Percentiles rank a stretch among this genome's conserved stretches.
Evolutionary conservation across 1,140 invertebrate species (phyloP).

Genomic region (Acyrthosiphon pisum): DNA sequence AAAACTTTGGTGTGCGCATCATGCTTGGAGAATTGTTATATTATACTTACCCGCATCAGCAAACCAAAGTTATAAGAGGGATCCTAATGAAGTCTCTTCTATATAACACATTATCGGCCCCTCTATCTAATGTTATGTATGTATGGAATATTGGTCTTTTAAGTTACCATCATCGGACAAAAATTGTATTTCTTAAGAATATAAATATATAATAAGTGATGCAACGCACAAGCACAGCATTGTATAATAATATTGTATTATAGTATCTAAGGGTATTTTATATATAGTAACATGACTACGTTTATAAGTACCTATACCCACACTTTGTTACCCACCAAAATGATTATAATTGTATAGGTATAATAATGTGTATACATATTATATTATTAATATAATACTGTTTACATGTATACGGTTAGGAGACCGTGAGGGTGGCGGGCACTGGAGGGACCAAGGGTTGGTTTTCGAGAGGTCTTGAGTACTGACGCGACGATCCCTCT

Average conservation of each 20-base stretch:
- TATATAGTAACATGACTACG: neutral
- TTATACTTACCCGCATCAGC: too few species aligned
- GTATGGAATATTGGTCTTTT: neutral
- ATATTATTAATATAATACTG: neutral
- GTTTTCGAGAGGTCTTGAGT: slow-evolving; percentile 8
- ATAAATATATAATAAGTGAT: neutral
- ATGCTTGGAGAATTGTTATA: neutral
- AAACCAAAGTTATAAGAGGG: too few species aligned
- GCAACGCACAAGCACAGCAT: neutral
- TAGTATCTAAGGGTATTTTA: neutral
- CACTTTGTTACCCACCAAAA: neutral
- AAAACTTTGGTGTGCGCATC: neutral
- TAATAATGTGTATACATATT: neutral
- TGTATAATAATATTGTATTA: neutral
- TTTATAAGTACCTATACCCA: neutral
- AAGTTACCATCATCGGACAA: neutral
- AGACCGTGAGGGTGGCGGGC: neutral
- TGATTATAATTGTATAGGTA: neutral
- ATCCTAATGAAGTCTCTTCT: neutral
- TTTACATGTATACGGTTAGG: neutral
- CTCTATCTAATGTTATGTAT: neutral
- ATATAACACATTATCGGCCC: neutral
- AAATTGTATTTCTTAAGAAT: neutral
- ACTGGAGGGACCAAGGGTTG: neutral
- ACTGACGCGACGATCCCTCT: neutral